phyloP scores from a whole-genome alignment of 2,888 invertebrate species.

The Amphipyra tragopoginis region DNA sequence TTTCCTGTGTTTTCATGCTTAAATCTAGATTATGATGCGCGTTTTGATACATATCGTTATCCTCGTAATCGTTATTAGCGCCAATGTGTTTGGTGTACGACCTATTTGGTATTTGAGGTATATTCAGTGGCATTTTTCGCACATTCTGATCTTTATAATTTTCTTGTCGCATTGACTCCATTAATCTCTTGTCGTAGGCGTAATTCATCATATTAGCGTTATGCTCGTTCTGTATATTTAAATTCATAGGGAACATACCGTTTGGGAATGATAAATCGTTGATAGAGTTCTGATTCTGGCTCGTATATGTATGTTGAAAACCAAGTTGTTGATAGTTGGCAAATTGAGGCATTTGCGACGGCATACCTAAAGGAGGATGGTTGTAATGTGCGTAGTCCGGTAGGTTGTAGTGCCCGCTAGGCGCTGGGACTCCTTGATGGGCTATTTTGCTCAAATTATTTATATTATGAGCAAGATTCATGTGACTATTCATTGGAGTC shows the following conservation, averaged over 20 bases:
- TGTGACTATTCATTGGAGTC: conserved; percentile 67
- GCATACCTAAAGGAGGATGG: conserved; percentile 65
- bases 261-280: conserved; percentile 69
- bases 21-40: conserved; percentile 60
- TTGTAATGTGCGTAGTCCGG: conserved; percentile 72
- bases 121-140: conserved; percentile 64
- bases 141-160: conserved; percentile 36
- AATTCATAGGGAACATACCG: conserved; percentile 74
- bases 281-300: conserved; percentile 59
- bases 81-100: conserved; percentile 64
- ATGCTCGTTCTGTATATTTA: conserved; percentile 70
- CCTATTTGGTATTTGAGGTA: conserved; percentile 74
- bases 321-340: conserved; percentile 70
- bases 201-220: conserved; percentile 51
- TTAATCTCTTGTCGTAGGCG: conserved; percentile 54
- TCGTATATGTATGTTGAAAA: conserved; percentile 64
- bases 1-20: conserved; percentile 59
- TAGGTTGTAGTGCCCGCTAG: conserved; percentile 68
- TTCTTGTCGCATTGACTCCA: conserved; percentile 34
- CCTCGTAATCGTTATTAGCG: conserved; percentile 45
- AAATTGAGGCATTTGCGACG: conserved; percentile 68
- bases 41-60: conserved; percentile 55
- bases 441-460: conserved; percentile 75
- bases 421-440: conserved; percentile 66
- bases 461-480: conserved; percentile 74